These are phyloP conservation scores for Leptopilina syphax DNA, from an alignment of 2,888 invertebrate genomes.

Conservation along the genomic window DNA sequence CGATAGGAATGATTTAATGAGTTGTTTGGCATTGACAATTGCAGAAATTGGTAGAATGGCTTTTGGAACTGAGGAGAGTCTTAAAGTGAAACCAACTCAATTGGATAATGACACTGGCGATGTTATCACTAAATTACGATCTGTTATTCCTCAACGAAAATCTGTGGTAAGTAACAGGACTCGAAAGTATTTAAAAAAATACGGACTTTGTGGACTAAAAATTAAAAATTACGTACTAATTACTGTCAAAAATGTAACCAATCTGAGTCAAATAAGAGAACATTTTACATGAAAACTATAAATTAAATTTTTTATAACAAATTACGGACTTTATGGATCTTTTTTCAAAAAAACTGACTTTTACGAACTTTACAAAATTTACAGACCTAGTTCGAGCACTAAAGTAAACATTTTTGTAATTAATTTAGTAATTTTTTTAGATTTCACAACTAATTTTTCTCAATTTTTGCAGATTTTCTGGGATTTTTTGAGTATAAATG, in stretches of 20 bases:
- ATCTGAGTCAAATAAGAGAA: background rate
- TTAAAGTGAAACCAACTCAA: conserved; percentile 72
- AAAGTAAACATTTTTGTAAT: too few species aligned
- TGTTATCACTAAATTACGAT: conserved; percentile 65
- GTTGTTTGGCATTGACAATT: conserved; percentile 70
- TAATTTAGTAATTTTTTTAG: too few species aligned
- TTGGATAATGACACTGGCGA: conserved; percentile 72
- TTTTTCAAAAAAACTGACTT: too few species aligned
- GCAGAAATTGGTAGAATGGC: conserved; percentile 69
- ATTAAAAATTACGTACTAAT: too few species aligned
- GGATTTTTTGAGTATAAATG: conserved; percentile 66
- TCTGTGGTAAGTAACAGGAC: conserved; percentile 62
- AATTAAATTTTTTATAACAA: background rate
- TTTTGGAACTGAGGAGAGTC: conserved; percentile 62
- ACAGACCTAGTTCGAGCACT: too few species aligned
- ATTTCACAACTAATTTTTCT: background rate
- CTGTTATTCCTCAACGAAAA: conserved; percentile 57
- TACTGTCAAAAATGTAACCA: too few species aligned
- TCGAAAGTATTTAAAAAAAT: too few species aligned
- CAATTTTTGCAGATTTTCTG: conserved; percentile 66
- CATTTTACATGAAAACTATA: background rate
- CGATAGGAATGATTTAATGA: conserved; percentile 61
- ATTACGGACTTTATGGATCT: too few species aligned
- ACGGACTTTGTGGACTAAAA: too few species aligned
- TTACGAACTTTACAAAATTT: too few species aligned